Conservation (phyloP, 2,888 invertebrate genomes). For the Chromoteleia sp. region DNA sequence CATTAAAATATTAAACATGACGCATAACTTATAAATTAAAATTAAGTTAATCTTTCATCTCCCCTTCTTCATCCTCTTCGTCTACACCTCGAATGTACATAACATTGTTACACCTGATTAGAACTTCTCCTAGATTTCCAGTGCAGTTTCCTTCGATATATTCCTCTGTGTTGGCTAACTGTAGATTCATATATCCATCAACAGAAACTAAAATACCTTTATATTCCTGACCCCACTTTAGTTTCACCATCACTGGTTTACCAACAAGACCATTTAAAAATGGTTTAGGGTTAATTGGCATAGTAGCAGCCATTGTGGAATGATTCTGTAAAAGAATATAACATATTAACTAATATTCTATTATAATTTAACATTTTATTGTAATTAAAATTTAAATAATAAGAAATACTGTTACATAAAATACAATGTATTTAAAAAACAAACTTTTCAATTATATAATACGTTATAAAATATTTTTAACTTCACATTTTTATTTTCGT, state of each 20-base stretch:
- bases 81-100: constrained; percentile 97
- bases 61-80: constrained; percentile 98
- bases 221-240: constrained; percentile 99
- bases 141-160: constrained; percentile 96
- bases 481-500: too few species aligned
- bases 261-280: constrained; percentile 99
- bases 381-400: too few species aligned
- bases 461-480: too few species aligned
- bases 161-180: constrained; percentile 99
- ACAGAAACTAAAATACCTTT: constrained; percentile 99
- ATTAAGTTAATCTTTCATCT: constrained; percentile 91
- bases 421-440: too few species aligned
- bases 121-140: constrained; percentile 98
- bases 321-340: constrained; percentile 34
- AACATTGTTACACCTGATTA: constrained; percentile 98
- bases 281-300: constrained; percentile 99
- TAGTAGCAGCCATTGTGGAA: constrained; percentile 90
- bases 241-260: constrained; percentile 98
- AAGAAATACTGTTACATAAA: too few species aligned
- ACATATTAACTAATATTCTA: too few species aligned
- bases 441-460: too few species aligned
- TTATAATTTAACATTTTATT: too few species aligned
- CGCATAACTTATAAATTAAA: constrained; percentile 30
- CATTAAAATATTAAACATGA: constrained; percentile 25
- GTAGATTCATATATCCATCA: constrained; percentile 99